A percentile compares a stretch with the other conserved stretches of the same genome.
phyloP scores from a whole-genome alignment of 2,888 invertebrate species.

The Scaptodrosophila latifasciaeformis region DNA sequence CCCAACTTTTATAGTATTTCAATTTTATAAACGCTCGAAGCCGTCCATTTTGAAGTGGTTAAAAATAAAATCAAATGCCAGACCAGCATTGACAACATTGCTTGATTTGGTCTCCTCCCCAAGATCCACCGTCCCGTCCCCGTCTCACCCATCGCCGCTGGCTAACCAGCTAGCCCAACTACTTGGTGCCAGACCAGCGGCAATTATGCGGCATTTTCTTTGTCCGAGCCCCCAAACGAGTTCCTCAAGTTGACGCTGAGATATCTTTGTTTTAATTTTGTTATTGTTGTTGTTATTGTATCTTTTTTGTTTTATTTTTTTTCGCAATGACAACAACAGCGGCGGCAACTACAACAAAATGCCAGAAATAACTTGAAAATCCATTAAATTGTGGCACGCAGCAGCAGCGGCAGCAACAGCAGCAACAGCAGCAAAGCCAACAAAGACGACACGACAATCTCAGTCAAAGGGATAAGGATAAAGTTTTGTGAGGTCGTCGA shows the following conservation, averaged over 20 bases:
- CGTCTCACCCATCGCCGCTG: neutral
- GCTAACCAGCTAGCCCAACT: neutral
- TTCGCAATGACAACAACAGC: slow-evolving; percentile 1
- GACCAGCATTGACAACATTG: slow-evolving; percentile 60
- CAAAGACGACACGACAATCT: slow-evolving; percentile 1
- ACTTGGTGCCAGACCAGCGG: slow-evolving; percentile 27
- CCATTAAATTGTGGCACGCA: slow-evolving; percentile 54
- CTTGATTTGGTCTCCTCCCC: slow-evolving; percentile 48
- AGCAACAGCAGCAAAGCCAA: neutral
- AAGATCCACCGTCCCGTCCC: neutral
- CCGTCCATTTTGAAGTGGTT: slow-evolving; percentile 47
- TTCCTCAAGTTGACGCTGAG: slow-evolving; percentile 36
- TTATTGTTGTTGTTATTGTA: slow-evolving; percentile 27
- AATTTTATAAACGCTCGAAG: slow-evolving; percentile 28
- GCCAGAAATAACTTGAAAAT: slow-evolving; percentile 66
- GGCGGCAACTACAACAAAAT: slow-evolving; percentile 60
- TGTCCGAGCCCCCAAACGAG: slow-evolving; percentile 51
- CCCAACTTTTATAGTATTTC: too few species aligned
- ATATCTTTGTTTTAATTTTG: slow-evolving; percentile 53
- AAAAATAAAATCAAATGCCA: slow-evolving; percentile 66
- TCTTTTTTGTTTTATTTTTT: neutral
- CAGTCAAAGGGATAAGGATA: slow-evolving; percentile 53
- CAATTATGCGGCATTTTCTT: slow-evolving; percentile 67
- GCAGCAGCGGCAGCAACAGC: slow-evolving; percentile 9
- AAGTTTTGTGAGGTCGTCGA: too few species aligned